A percentile compares a stretch with the other conserved stretches of the same genome.
phyloP scores from a whole-genome alignment of 1,140 invertebrate species.

The Heterodera carotae region DNA sequence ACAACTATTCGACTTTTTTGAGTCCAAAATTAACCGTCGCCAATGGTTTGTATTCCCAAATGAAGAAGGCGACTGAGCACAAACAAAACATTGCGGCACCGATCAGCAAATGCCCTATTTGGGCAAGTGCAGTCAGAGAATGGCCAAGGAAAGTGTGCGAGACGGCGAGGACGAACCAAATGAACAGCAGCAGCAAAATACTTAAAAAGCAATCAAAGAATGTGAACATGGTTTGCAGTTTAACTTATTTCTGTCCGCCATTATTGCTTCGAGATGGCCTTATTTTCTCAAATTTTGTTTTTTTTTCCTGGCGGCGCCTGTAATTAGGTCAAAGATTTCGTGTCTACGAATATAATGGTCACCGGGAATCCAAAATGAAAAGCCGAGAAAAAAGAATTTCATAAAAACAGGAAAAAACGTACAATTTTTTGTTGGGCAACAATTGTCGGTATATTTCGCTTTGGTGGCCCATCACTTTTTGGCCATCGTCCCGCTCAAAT shows the following conservation, averaged over 20 bases:
- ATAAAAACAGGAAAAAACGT: background rate
- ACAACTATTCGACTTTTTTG: background rate
- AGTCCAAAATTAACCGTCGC: background rate
- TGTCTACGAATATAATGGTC: no score
- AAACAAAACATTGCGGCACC: conserved; percentile 24
- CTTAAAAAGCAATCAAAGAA: conserved; percentile 16
- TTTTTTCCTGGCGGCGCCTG: no score
- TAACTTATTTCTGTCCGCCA: no score
- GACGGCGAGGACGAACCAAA: conserved; percentile 4
- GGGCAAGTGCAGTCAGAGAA: background rate
- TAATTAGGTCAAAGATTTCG: no score
- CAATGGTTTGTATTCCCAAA: background rate
- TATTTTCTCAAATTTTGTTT: no score
- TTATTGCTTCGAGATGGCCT: no score
- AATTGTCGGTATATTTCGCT: background rate
- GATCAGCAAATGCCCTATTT: conserved; percentile 18
- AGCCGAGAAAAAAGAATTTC: no score
- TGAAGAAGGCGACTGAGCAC: background rate
- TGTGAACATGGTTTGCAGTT: no score
- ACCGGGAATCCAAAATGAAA: no score
- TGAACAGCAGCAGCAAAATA: background rate
- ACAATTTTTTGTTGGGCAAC: conserved; percentile 24
- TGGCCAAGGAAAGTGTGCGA: conserved; percentile 18
- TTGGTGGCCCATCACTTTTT: no score
- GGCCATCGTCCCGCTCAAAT: background rate